A percentile compares a stretch with the other conserved stretches of the same genome.
phyloP scores from a whole-genome alignment of 2,888 invertebrate genomes.

The Lithophane leautieri region DNA sequence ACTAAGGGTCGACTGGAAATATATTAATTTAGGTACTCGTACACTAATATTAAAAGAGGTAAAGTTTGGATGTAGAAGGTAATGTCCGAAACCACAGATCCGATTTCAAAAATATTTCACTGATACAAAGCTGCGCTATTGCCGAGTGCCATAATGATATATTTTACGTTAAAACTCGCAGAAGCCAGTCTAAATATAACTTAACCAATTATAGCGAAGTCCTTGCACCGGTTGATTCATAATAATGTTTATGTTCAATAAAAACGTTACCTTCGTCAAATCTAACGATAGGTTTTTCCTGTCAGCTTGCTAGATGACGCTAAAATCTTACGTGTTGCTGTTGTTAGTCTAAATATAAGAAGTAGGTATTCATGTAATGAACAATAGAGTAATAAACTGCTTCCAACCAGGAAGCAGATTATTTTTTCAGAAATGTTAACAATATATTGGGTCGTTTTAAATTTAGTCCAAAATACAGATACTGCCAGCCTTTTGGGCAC shows the following conservation, averaged over 20 bases:
- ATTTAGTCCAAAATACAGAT: background rate
- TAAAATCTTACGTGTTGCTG: background rate
- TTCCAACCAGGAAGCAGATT: background rate
- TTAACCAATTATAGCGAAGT: background rate
- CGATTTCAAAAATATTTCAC: background rate
- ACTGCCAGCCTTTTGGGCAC: too few relatives aligned
- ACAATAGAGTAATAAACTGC: constrained; percentile 2
- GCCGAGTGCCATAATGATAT: background rate
- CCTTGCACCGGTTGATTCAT: constrained; percentile 37
- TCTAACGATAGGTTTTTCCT: constrained; percentile 44
- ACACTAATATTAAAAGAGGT: background rate
- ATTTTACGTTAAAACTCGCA: background rate
- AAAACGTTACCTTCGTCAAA: constrained; percentile 39
- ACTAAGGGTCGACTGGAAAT: background rate
- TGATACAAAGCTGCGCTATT: background rate
- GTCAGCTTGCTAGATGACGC: constrained; percentile 13
- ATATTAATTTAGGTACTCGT: background rate
- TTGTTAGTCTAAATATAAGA: background rate
- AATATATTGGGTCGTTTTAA: constrained; percentile 3
- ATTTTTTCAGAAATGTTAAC: background rate
- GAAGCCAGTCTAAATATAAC: constrained; percentile 16
- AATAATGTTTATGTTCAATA: constrained; percentile 19
- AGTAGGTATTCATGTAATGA: background rate
- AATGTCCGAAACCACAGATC: background rate
- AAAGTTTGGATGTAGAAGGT: background rate